phyloP scores from a whole-genome alignment of 2,888 invertebrate species.

The Xanthorhoe designata region DNA sequence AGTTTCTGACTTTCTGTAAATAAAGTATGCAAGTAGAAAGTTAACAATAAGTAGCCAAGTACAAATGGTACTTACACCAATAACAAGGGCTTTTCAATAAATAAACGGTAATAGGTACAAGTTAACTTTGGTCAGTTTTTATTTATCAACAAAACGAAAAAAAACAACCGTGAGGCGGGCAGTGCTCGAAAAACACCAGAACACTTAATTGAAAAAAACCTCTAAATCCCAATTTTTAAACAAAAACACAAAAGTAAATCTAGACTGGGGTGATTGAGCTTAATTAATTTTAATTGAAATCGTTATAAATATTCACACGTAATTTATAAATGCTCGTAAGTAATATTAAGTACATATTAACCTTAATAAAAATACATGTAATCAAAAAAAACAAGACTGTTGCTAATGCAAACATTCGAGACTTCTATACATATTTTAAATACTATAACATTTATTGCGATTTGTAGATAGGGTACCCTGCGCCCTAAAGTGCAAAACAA shows the following conservation, averaged over 20 bases:
- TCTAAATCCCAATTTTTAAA: not conserved
- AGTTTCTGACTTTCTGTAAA: too few species aligned
- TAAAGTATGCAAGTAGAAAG: too few species aligned
- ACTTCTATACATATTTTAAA: too few species aligned
- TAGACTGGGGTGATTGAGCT: not conserved
- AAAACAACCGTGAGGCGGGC: not conserved
- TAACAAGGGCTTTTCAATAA: not conserved
- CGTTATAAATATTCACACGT: not conserved
- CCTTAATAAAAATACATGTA: not conserved
- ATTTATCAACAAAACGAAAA: not conserved
- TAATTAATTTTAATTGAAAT: not conserved
- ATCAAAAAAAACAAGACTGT: not conserved
- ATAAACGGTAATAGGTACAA: not conserved
- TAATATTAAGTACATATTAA: not conserved
- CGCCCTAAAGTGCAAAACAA: too few species aligned
- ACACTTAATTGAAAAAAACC: not conserved
- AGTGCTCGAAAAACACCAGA: not conserved
- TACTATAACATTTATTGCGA: too few species aligned
- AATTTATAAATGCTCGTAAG: not conserved
- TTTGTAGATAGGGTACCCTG: too few species aligned
- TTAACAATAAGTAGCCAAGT: not conserved
- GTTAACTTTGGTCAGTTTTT: conserved; percentile 2
- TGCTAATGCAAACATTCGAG: not conserved
- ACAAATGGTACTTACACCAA: not conserved
- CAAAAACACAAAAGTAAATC: not conserved